Conservation (phyloP, 2,113 vertebrate genomes). For the Sakesphorus luctuosus region DNA sequence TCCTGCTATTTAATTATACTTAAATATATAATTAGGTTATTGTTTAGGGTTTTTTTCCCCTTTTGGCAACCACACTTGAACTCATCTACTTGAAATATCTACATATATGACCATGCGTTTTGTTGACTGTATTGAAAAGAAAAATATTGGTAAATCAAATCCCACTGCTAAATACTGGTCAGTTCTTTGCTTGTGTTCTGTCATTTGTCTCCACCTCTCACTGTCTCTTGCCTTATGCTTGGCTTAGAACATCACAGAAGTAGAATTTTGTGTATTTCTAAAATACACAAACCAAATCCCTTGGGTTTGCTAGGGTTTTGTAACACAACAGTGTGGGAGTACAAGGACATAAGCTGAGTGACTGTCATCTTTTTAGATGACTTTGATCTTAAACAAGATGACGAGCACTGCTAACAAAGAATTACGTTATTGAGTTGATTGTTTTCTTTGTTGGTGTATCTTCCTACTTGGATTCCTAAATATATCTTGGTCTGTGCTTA, state of each 20-base stretch:
- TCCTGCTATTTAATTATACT: background rate
- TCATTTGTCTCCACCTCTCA: background rate
- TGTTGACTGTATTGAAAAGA: background rate
- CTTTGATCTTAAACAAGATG: background rate
- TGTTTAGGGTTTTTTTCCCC: background rate
- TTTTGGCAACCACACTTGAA: background rate
- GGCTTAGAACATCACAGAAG: background rate
- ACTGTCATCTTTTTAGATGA: background rate
- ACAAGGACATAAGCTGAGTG: background rate
- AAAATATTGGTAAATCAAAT: background rate
- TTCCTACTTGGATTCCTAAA: background rate
- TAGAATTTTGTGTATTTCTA: background rate
- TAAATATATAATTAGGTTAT: rapidly evolving
- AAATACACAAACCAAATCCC: background rate
- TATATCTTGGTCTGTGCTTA: background rate
- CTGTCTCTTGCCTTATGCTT: background rate
- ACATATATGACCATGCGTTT: background rate
- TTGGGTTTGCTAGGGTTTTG: background rate
- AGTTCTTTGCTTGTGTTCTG: background rate
- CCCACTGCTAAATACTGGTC: background rate
- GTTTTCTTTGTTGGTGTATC: background rate
- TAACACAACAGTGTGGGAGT: background rate
- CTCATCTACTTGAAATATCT: background rate
- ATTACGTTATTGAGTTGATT: background rate
- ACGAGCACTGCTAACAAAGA: background rate